Conservation (phyloP, 1,140 invertebrate species). For the Apis florea region DNA sequence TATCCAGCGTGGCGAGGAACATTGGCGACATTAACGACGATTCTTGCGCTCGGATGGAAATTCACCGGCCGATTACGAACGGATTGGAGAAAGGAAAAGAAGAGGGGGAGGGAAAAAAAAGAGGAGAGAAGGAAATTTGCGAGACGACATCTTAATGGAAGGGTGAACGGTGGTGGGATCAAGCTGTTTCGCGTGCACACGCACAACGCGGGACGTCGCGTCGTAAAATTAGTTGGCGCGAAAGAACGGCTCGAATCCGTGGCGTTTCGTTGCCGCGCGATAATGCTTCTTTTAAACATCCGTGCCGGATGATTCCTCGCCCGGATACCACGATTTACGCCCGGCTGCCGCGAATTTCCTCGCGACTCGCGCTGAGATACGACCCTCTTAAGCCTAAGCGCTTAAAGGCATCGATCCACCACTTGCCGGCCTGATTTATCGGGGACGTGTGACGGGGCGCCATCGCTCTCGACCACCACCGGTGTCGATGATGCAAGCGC, state of each 20-base stretch:
- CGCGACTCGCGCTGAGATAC: conserved; percentile 5
- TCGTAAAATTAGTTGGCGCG: conserved; percentile 45
- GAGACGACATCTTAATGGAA: not conserved
- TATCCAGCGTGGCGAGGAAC: no score
- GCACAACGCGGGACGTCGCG: not conserved
- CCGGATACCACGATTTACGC: conserved; percentile 32
- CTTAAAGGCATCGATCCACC: not conserved
- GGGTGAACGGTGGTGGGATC: conserved; percentile 5
- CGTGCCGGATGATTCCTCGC: conserved; percentile 9
- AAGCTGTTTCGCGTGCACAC: conserved; percentile 21
- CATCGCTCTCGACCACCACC: not conserved
- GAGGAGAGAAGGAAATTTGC: not conserved
- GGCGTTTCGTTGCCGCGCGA: conserved; percentile 21
- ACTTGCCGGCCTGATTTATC: conserved; percentile 16
- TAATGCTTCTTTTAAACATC: conserved; percentile 32
- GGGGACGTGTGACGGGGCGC: not conserved
- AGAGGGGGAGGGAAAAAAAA: not conserved
- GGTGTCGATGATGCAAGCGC: not conserved
- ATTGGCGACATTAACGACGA: no score
- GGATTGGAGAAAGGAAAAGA: not conserved
- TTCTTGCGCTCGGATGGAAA: not conserved
- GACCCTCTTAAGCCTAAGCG: conserved; percentile 4
- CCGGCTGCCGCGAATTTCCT: conserved; percentile 18
- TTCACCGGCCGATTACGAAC: not conserved
- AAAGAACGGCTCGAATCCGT: conserved; percentile 39